Conservation (phyloP, 1,140 invertebrate species). For the Bombus waltoni region DNA sequence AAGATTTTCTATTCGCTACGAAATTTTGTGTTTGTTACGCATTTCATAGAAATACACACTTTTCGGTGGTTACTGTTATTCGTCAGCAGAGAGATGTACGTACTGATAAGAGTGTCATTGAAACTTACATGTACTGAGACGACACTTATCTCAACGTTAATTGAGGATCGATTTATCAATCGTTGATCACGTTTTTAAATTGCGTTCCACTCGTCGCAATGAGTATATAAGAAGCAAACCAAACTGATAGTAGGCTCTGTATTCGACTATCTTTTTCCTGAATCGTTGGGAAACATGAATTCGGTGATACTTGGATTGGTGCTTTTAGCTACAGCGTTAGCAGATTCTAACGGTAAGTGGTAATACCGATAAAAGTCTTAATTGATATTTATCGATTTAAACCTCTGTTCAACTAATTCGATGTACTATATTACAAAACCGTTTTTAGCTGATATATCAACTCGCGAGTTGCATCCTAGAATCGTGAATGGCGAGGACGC, state of each 20-base stretch:
- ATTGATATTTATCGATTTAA: background rate
- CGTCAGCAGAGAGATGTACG: background rate
- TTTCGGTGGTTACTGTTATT: background rate
- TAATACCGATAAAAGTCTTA: background rate
- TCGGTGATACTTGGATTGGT: background rate
- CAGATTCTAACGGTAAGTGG: background rate
- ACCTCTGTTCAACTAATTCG: background rate
- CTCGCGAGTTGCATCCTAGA: slow-evolving; percentile 27
- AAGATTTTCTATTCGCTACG: background rate
- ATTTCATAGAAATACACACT: no score
- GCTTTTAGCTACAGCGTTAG: background rate
- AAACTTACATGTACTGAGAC: background rate
- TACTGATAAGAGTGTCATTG: background rate
- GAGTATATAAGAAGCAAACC: background rate
- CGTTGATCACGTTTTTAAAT: background rate
- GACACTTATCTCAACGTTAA: background rate
- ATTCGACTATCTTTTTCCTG: no score
- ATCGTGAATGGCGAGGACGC: slow-evolving; percentile 68
- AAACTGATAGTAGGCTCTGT: background rate
- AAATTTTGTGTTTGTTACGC: background rate
- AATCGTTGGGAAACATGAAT: background rate
- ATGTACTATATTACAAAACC: background rate
- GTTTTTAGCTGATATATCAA: background rate
- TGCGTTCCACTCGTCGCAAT: background rate
- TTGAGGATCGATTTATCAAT: background rate